phyloP scores from a whole-genome alignment of 2,113 vertebrate genomes.

The Mormyrus iriodes region DNA sequence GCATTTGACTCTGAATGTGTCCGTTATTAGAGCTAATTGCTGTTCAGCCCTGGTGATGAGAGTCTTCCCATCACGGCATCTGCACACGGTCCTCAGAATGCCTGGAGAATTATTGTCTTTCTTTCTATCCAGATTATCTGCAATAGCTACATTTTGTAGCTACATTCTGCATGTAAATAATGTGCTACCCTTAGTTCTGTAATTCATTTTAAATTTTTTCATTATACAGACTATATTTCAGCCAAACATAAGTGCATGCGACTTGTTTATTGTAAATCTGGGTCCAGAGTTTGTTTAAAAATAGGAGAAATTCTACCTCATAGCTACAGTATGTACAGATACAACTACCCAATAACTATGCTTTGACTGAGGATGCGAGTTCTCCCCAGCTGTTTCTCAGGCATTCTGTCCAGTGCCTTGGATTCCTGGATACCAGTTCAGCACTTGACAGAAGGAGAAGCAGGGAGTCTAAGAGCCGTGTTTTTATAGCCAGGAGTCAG shows the following conservation, averaged over 20 bases:
- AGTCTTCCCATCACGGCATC: background rate
- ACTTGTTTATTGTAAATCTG: background rate
- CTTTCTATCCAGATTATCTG: background rate
- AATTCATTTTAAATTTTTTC: background rate
- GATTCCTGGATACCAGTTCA: background rate
- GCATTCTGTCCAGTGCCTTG: background rate
- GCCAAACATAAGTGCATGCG: background rate
- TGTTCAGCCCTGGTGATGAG: background rate
- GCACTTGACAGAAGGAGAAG: background rate
- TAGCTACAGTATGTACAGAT: background rate
- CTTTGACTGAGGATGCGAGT: background rate
- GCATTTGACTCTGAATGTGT: background rate
- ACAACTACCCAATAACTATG: background rate
- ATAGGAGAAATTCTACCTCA: background rate
- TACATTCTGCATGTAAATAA: background rate
- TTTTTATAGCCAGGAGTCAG: background rate
- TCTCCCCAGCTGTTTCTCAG: background rate
- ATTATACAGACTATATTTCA: background rate
- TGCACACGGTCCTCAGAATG: background rate
- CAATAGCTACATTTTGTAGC: background rate
- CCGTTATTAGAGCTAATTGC: background rate
- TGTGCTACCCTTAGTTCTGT: background rate
- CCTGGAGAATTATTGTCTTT: background rate
- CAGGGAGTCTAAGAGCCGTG: background rate
- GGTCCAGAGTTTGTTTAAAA: background rate